Conservation (phyloP, 2,797 vertebrate genomes). For the Dallia pectoralis region DNA sequence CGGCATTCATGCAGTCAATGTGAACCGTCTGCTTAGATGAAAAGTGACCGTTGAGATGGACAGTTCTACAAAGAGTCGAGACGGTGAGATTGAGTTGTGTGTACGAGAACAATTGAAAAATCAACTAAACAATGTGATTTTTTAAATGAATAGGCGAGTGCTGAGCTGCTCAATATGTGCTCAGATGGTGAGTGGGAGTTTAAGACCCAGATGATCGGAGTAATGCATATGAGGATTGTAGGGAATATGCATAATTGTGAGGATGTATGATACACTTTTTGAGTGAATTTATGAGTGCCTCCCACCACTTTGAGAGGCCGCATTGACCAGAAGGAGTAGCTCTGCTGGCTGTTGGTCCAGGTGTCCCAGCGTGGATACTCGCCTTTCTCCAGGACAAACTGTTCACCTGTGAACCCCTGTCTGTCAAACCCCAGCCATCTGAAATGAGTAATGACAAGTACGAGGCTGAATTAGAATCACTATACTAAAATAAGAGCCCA, state of each 20-base stretch:
- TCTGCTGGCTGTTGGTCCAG: conserved; percentile 89
- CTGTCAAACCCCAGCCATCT: conserved; percentile 86
- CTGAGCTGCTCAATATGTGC: neutral
- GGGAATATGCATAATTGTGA: neutral
- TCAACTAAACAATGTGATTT: no score
- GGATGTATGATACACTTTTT: neutral
- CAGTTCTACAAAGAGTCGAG: neutral
- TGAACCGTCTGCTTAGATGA: neutral
- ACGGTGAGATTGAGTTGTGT: neutral
- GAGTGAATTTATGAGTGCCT: conserved; percentile 17
- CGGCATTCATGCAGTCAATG: neutral
- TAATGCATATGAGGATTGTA: neutral
- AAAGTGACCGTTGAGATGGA: neutral
- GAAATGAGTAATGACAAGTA: neutral
- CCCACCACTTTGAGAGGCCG: conserved; percentile 84
- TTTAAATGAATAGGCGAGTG: neutral
- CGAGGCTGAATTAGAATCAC: neutral
- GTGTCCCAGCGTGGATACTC: conserved; percentile 91
- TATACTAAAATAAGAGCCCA: neutral
- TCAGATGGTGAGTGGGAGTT: neutral
- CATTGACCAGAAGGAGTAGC: conserved; percentile 83
- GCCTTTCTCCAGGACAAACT: conserved; percentile 90
- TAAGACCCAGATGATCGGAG: neutral
- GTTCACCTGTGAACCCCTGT: conserved; percentile 80
- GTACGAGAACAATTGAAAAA: neutral